phyloP scores from a whole-genome alignment of 2,113 vertebrate species.

The Herpetotheres cachinnans region DNA sequence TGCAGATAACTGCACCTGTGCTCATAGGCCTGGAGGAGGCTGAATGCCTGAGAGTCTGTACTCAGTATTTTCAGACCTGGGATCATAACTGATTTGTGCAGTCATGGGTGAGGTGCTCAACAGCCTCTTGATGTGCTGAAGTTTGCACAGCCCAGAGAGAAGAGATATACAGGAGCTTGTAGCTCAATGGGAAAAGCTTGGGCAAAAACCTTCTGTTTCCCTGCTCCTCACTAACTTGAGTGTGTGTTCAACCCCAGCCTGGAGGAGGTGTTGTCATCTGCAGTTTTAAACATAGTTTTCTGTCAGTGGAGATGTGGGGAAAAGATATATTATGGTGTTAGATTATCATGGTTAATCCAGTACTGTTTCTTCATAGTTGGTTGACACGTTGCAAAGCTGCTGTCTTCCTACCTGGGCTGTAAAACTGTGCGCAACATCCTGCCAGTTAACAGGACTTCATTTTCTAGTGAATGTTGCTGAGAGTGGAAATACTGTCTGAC shows the following conservation, averaged over 20 bases:
- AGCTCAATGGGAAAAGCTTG: background rate
- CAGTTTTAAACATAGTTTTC: background rate
- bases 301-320: background rate
- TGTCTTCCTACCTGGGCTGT: background rate
- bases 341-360: background rate
- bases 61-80: background rate
- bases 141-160: background rate
- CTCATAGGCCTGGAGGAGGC: background rate
- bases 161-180: fast-evolving
- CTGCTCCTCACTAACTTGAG: background rate
- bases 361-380: background rate
- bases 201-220: background rate
- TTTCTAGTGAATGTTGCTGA: background rate
- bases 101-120: background rate
- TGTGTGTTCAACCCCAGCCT: background rate
- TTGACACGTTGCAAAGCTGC: fast-evolving
- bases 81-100: background rate
- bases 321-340: background rate
- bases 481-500: background rate
- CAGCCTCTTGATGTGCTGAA: background rate
- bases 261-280: background rate
- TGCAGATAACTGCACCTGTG: background rate
- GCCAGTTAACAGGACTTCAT: background rate
- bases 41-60: background rate
- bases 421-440: background rate